Base-by-base conservation (phyloP, 2,113 vertebrate species). In the Tichodroma muraria region DNA sequence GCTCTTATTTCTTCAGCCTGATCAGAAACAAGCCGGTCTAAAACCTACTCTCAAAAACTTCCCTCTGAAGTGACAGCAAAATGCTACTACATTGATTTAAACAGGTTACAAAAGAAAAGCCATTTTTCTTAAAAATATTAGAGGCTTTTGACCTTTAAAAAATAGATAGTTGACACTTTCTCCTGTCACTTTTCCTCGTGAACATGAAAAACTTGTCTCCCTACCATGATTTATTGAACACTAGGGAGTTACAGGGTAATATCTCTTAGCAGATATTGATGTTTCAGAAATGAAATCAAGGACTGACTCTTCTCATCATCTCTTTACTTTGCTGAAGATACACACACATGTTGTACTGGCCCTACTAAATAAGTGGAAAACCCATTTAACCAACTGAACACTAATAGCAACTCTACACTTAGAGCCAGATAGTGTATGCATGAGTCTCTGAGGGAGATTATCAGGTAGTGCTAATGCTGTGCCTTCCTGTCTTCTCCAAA, bases 101-200 rank as follows among this genome's bases (percentile, higher is more conserved):
- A 71, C 53, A 64, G 77, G 77, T 86, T 93, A 81, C 61, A 89
- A 92, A 93, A 85, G 47, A 84, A 93, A 94, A 60, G 37, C 49
- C 85, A 86, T 91, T 88, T 96, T 94, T 94, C 94, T 93, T 85
- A 80, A 88, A 93, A 85, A 38, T 91, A 85, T 93, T 93, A 53
- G 88, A 92, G 86, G 89, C 86, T 96, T 93, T 60, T 92, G 86
- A 95, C 94, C 93, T 97, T 96, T 94, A 57, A 90, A 93, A 94
- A 93, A 91, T 87, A 94, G 88, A 88, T 31, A 77, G 89, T 90
- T 94, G 92, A 90, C 92, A 90, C 85, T 79, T 90, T 89, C 19
- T 85, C 37, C 80, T 73, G 65, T 80, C 86, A 76, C 84, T 80
- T 82, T 90, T 49, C 83, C 45, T 64, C 82, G 65, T 85, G 94